A percentile compares a stretch with the other conserved stretches of the same genome.
phyloP scores from a whole-genome alignment of 2,888 invertebrate species.

The Callosobruchus maculatus region DNA sequence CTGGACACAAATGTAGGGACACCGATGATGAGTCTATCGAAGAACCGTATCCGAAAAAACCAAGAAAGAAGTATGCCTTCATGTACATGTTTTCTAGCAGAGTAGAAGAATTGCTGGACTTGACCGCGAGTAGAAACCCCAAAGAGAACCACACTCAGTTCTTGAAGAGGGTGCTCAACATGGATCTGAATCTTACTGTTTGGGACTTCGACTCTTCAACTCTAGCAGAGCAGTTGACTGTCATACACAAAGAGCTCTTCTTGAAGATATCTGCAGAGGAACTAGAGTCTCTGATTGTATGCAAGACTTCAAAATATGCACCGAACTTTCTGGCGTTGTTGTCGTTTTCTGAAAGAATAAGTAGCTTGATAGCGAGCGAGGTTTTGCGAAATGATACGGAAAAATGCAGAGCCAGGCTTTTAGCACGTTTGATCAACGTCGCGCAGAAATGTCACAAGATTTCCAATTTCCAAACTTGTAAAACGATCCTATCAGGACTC shows the following conservation, averaged over 20 bases:
- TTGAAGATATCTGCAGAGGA: conserved; percentile 50
- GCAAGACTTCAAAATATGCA: conserved; percentile 50
- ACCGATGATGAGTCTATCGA: conserved; percentile 26
- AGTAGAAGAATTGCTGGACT: conserved; percentile 16
- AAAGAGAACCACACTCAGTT: conserved; percentile 40
- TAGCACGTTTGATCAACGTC: conserved; percentile 54
- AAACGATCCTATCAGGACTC: conserved; percentile 52
- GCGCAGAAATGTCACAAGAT: conserved; percentile 53
- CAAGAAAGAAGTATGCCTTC: conserved; percentile 22
- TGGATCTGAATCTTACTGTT: conserved; percentile 47
- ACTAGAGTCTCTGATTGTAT: conserved; percentile 46
- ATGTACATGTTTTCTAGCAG: conserved; percentile 25
- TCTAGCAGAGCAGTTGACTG: conserved; percentile 53
- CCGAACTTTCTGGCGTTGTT: conserved; percentile 53
- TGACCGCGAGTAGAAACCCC: conserved; percentile 15
- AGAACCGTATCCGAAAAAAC: conserved; percentile 16
- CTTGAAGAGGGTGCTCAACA: conserved; percentile 44
- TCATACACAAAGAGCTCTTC: conserved; percentile 55
- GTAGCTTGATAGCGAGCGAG: conserved; percentile 52
- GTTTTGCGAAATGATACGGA: conserved; percentile 46
- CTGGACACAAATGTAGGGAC: conserved; percentile 13
- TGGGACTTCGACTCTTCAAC: conserved; percentile 57
- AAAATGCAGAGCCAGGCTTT: conserved; percentile 51
- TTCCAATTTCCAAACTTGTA: conserved; percentile 55
- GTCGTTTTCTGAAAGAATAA: conserved; percentile 54